Base-by-base conservation (phyloP, 2,113 vertebrate species). In the Syrmaticus mikado region DNA sequence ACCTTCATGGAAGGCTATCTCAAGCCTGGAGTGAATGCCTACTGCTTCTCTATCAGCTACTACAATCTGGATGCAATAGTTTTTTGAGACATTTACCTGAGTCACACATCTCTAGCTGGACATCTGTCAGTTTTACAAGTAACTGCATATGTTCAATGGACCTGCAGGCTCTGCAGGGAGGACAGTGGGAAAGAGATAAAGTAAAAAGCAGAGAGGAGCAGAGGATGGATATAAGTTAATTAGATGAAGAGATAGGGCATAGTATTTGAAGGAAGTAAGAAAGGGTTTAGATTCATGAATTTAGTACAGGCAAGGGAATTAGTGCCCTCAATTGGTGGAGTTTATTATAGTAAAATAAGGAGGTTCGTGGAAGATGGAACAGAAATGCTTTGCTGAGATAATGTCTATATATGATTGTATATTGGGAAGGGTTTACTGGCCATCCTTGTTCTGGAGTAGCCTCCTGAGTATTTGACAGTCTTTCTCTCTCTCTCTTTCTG, bases 21-120 rank as follows among this genome's bases (percentile, higher is more conserved):
- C 0, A 0, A 82, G 28, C 46, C 82, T 32, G 8, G 46, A 65
- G 48, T 32, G 71, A 85, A 55, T 30, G 70, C 79, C 55, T 21
- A 15, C 25, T 77, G 7, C 2, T 88, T 67, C 40, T 60, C 55
- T 74, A 78, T 10, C 32, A 78, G 64, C 21, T 82, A 11, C 13
- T 58, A 13, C 19, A 41, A 46, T 27, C 24, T 20, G 24, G 52
- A 77, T 46, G 34, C 8, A 50, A 10, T 32, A 60, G 22, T 6
- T 17, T 43, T 16, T 58, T 53, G 13, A 41, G 36, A 43, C 70
- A 34, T 65, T 85, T 58, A 45, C 8, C 11, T 8, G 32, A 65
- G 22, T 38, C 57, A 68, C 1, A 0, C 55, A n/a, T 43, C 55
- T 77, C 60, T 60, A 30, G 1, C 0, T 1, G 6, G n/a, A 55